phyloP scores from a whole-genome alignment of 2,797 vertebrate genomes.

The Falco naumanni region DNA sequence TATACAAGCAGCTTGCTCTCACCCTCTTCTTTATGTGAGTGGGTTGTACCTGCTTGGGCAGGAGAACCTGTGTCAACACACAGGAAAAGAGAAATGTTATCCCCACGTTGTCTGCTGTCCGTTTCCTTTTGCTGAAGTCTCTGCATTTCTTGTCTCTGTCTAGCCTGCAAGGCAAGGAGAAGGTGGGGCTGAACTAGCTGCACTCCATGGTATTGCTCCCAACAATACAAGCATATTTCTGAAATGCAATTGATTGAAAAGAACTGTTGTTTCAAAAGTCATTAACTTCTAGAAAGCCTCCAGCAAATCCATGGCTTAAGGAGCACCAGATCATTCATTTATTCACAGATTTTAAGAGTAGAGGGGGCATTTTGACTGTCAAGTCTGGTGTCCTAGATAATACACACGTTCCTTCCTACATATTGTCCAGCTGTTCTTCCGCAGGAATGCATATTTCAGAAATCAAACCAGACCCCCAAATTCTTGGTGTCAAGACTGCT shows the following conservation, averaged over 20 bases:
- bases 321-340: neutral
- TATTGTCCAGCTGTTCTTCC: neutral
- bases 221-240: neutral
- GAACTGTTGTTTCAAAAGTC: neutral
- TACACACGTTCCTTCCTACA: neutral
- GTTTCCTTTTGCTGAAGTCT: neutral
- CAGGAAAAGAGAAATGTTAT: fast-evolving
- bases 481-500: neutral
- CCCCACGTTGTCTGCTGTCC: neutral
- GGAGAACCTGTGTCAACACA: fast-evolving
- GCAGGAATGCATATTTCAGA: neutral
- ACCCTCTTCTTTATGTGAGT: neutral
- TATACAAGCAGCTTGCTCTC: neutral
- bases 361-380: neutral
- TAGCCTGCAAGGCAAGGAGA: neutral
- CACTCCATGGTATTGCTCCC: neutral
- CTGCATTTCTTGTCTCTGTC: neutral
- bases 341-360: neutral
- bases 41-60: neutral
- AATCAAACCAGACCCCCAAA: neutral
- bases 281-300: neutral
- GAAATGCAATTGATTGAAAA: neutral
- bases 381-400: neutral
- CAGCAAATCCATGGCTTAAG: neutral
- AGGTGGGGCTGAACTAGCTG: neutral